Conservation (phyloP, 2,113 vertebrate species). For the Laticauda colubrina region DNA sequence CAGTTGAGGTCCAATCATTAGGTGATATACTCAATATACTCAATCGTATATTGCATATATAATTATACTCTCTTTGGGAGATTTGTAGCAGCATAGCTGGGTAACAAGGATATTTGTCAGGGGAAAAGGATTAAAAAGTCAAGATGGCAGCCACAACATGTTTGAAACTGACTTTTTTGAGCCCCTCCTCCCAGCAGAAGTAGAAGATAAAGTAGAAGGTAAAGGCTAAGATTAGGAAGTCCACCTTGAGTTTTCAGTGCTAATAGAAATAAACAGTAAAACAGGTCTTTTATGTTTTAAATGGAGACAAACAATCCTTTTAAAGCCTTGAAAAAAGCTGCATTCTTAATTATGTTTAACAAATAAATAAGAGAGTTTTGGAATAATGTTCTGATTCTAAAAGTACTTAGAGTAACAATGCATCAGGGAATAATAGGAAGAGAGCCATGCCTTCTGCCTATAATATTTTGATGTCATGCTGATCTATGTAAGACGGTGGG, state of each 20-base stretch:
- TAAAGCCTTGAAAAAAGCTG: neutral
- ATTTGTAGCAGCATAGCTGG: neutral
- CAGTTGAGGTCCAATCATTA: neutral
- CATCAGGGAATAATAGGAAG: neutral
- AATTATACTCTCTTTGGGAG: neutral
- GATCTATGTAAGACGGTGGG: neutral
- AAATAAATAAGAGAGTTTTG: neutral
- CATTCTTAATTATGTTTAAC: neutral
- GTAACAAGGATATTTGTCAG: neutral
- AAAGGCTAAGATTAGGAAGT: neutral
- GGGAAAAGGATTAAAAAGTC: neutral
- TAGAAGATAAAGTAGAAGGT: neutral
- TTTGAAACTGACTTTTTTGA: neutral
- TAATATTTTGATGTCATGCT: neutral
- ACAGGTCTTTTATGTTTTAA: neutral
- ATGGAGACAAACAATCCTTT: neutral
- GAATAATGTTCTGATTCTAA: neutral
- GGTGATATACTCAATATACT: neutral
- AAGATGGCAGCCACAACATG: neutral
- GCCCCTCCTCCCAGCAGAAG: neutral
- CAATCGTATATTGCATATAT: neutral
- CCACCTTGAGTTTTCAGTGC: neutral
- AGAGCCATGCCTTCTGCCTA: neutral
- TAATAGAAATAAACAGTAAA: neutral
- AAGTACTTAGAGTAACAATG: neutral